Evolutionary conservation across 1,140 invertebrate species (phyloP), one percentile per base, ranked within the genome.

Genomic region (Nasonia vitripennis): DNA sequence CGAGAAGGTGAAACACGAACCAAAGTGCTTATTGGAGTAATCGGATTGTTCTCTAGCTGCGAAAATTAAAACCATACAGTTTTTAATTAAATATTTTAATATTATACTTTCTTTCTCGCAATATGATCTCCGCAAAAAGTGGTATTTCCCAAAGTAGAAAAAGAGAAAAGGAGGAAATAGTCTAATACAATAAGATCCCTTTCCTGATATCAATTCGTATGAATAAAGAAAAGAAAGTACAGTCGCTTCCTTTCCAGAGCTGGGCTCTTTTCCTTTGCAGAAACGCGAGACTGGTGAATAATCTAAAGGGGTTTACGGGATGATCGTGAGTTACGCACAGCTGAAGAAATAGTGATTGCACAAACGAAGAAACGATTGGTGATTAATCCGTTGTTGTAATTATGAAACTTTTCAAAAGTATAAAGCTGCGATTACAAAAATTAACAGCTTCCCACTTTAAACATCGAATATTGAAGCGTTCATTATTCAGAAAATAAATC

Each of bases 151-250:
- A 17, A 51, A 17, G 55, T 62, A 62, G 17, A 6, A n/a, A 7
- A 62, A 20, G 55, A 62, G 14, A 20, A 9, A 62, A 62, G 55
- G 6, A 62, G 17, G 55, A n/a, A 62, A 0, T n/a, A 62, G 5
- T 62, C 55, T 62, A 62, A 71, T 12, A 34, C 34, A 71, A 71
- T 31, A 71, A 71, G 12, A 71, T 71, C 31, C 70, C 17, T 71
- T 71, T 71, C 31, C 10, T 11, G 70, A 34, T 71, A 71, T 34
- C 31, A 27, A 71, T 34, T 71, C 70, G 34, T 71, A 71, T 71
- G 14, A 71, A 71, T 71, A 71, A 71, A 71, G 70, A 17, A 71
- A 71, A 71, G 55, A 71, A 31, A 71, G 27, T 71, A 34, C 70
- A 17, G 27, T 31, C 10, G 20, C 23, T 71, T 62, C 55, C 17